A percentile compares a stretch with the other conserved stretches of the same genome.
Evolutionary conservation across 2,888 invertebrate genomes (phyloP).

Genomic region (Atrina japonica): DNA sequence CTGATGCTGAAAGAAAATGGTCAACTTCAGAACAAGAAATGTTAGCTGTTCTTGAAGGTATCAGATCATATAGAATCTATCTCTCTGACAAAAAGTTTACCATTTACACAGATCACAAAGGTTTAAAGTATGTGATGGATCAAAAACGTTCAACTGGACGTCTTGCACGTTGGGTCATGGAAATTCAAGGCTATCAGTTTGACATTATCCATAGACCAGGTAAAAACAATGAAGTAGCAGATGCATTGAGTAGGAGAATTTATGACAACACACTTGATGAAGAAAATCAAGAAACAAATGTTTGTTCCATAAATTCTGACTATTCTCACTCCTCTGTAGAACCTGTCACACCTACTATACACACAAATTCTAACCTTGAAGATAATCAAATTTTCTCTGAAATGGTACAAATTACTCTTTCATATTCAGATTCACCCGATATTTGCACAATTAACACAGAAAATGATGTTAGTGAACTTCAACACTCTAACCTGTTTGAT

Average conservation of each 20-base stretch:
- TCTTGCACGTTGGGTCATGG: constrained; percentile 36
- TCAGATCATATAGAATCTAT: constrained; percentile 29
- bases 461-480: too few species aligned
- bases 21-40: constrained; percentile 11
- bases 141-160: constrained; percentile 27
- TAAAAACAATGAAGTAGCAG: constrained; percentile 15
- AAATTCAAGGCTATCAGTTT: constrained; percentile 37
- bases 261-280: constrained; percentile 9
- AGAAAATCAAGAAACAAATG: too few species aligned
- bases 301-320: too few species aligned
- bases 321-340: too few species aligned
- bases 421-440: background rate
- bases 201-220: constrained; percentile 27
- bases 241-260: constrained; percentile 29
- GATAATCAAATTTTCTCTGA: too few species aligned
- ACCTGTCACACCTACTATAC: too few species aligned
- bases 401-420: background rate
- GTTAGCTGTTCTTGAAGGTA: constrained; percentile 14
- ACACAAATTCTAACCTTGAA: too few species aligned
- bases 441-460: constrained; percentile 1
- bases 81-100: constrained; percentile 32
- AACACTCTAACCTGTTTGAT: background rate
- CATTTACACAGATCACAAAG: constrained; percentile 39
- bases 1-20: constrained; percentile 11
- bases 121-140: constrained; percentile 30